Conservation (phyloP, 2,797 vertebrate species). For the Manis crassicaudata region DNA sequence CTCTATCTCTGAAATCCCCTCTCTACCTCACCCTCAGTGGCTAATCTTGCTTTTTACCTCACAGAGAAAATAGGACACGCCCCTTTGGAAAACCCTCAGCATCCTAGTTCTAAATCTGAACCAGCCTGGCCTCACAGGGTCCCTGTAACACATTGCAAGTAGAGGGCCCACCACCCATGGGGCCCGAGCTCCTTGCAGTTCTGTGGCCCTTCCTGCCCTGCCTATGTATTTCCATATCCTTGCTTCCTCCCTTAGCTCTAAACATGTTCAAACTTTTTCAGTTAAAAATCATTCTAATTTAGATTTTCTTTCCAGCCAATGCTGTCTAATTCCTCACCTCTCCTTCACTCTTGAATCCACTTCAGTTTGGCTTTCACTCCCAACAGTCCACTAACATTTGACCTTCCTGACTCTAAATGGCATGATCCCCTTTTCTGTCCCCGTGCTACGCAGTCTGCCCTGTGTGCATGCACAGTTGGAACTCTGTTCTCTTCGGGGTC, state of each 20-base stretch:
- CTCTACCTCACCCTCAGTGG: neutral
- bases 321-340: neutral
- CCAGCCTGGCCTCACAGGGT: neutral
- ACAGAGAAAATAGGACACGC: neutral
- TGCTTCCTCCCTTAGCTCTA: neutral
- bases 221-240: neutral
- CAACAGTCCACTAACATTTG: neutral
- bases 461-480: neutral
- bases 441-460: neutral
- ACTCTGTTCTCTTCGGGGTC: neutral
- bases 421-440: fast-evolving
- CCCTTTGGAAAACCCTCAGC: neutral
- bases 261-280: neutral
- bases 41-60: neutral
- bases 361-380: neutral
- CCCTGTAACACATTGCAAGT: neutral
- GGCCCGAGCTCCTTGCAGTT: neutral
- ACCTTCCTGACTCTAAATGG: neutral
- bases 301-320: neutral
- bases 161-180: neutral
- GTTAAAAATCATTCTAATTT: neutral
- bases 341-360: neutral
- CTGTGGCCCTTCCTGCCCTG: neutral
- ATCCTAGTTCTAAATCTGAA: neutral
- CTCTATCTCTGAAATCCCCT: neutral